phyloP scores from a whole-genome alignment of 2,797 vertebrate species.

The Neosalanx taihuensis region DNA sequence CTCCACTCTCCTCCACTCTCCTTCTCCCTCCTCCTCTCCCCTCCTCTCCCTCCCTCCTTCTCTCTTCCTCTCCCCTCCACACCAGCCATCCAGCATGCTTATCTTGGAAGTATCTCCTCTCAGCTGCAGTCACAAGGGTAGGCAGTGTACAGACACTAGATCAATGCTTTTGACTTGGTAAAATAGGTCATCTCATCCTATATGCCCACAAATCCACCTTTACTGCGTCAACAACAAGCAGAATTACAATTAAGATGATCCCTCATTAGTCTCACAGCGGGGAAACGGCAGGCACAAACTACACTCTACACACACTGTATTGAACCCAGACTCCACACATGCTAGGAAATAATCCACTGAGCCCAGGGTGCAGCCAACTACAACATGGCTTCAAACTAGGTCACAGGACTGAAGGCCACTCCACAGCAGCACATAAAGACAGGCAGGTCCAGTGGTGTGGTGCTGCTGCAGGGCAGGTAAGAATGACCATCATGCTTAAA shows the following conservation, averaged over 20 bases:
- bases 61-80: neutral
- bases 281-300: too few relatives aligned
- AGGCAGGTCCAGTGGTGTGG: neutral
- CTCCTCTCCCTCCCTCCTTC: neutral
- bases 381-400: neutral
- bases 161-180: neutral
- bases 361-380: neutral
- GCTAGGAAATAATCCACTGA: too few relatives aligned
- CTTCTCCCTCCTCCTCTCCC: neutral
- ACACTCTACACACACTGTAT: too few relatives aligned
- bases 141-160: neutral
- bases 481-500: neutral
- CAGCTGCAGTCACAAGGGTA: neutral
- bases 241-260: neutral
- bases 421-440: neutral
- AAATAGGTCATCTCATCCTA: neutral
- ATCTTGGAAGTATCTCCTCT: neutral
- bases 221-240: neutral
- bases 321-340: too few relatives aligned
- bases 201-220: neutral
- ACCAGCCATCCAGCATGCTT: conserved; percentile 22
- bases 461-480: neutral
- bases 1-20: neutral
- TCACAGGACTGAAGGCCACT: neutral
- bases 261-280: too few relatives aligned